Evolutionary conservation across 2,113 vertebrate genomes (phyloP), one percentile per base, ranked within the genome.

Genomic region (Fregata magnificens): DNA sequence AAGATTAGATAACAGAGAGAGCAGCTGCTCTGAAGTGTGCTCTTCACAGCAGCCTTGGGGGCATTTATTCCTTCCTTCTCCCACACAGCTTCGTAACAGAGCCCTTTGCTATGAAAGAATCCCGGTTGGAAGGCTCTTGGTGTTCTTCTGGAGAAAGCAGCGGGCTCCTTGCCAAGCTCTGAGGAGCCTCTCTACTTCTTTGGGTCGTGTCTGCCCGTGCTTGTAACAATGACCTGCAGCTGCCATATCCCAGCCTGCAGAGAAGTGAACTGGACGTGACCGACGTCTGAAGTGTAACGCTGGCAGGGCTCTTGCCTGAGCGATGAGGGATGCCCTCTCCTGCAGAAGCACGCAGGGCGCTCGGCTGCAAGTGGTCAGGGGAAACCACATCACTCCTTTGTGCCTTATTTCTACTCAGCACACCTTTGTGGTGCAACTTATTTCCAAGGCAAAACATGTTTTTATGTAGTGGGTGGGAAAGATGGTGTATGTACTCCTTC

Each of bases 271-370:
- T 25, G 67, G 59, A n/a, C 0, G 0, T 11, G 45, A 3, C 40
- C 1, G 3, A 7, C 0, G 0, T 2, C 7, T 9, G 52, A 4
- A 40, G 29, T 1, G 3, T n/a, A 3, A 12, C 0, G 2, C 50
- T 40, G 40, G 13, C 4, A 0, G 36, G 36, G 31, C 50, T 65
- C 36, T 62, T 8, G 1, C 20, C 34, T 0, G 2, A 44, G 44
- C 38, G 3, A 3, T 3, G 5, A 19, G 18, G 25, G 53, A 10
- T 6, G 4, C 25, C 0, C 0, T 12, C 58, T 83, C 16, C 78
- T 77, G 52, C 47, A 26, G 59, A 49, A 63, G 42, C 31, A 4
- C 0, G 1, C 8, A 6, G 18, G 40, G 11, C 2, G 3, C 55
- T 31, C 0, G 2, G 50, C 71, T 78, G 25, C 1, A 0, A 44